Evolutionary conservation across 2,797 vertebrate species (phyloP), one percentile per base, ranked within the genome.

Genomic region (Epinephelus awoara): DNA sequence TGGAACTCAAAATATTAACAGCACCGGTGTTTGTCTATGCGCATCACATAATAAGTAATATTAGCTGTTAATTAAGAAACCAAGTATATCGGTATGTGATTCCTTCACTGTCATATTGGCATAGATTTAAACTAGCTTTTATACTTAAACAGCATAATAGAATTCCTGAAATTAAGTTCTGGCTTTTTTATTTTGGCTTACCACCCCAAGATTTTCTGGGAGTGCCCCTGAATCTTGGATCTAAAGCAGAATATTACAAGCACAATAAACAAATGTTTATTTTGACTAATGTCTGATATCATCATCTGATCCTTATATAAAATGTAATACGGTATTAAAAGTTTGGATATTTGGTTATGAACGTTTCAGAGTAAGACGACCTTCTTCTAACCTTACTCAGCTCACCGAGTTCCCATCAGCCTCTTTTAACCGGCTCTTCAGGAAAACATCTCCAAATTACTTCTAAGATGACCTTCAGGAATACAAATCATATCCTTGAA

Each of bases 401-500:
- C 18, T 73, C 17, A 63, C 5, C 29, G 1, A 55, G 19, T 42
- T 69, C 11, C 50, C n/a, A 70, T 27, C 47, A 42, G 7, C 23
- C 46, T 56, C 12, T 47, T 44, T 29, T 15, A 23, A 50, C 18
- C 15, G 42, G 17, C 27, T 50, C 40, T 67, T 34, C 11, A 55
- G 23, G 14, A 72, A 73, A 49, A 51, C 42, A 55, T 66, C 19
- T 69, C 40, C 2, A 25, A 80, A 84, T 63, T 11, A 40, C 51
- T 54, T 80, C 64, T n/a, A 54, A 54, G 55, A 25, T 42, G 34
- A 67, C 70, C 58, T 86, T 69, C 10, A 68, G 54, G 65, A 83
- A 71, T 49, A 50, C 12, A 67, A 82, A 70, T 65, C 11, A 49
- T 18, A 57, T 55, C 69, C 47, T 65, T 68, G 34, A 82, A 75